Percentiles rank a stretch among this genome's conserved stretches.
Conservation (phyloP, 1,140 invertebrate genomes). For the Pollicipes pollicipes region DNA sequence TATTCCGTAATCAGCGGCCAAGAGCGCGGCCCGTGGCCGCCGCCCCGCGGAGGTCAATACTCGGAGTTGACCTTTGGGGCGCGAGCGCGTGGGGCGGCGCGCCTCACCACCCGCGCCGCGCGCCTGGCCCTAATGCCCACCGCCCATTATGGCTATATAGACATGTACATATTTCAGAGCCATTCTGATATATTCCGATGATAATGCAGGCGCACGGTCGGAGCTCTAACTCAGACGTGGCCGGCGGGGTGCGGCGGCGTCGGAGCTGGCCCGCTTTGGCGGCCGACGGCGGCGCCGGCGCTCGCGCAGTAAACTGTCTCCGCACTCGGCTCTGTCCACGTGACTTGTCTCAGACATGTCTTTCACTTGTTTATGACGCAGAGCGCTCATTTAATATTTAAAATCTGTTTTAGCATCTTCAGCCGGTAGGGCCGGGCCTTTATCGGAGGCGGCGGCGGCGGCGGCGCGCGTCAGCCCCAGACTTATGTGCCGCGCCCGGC, state of each 20-base stretch:
- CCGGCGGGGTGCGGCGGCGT: no score
- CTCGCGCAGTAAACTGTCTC: not conserved
- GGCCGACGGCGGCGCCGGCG: no score
- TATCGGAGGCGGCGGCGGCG: not conserved
- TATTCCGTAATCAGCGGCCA: not conserved
- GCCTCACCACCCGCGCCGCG: not conserved
- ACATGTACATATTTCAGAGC: not conserved
- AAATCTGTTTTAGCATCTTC: not conserved
- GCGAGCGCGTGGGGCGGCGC: no score
- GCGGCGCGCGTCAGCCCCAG: no score
- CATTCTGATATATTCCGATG: not conserved
- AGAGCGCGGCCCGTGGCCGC: no score
- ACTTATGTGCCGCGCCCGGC: not conserved
- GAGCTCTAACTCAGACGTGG: no score
- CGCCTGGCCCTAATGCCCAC: not conserved
- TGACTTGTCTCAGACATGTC: not conserved
- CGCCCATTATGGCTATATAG: not conserved
- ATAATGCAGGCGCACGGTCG: not conserved
- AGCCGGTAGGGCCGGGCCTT: not conserved
- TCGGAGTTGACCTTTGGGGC: not conserved
- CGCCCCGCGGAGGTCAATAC: not conserved
- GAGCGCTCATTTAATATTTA: not conserved
- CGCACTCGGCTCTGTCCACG: not conserved
- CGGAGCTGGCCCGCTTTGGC: no score
- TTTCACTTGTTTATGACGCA: constrained; percentile 2